phyloP scores from a whole-genome alignment of 2,888 invertebrate species.

The Stenodema calcarata region DNA sequence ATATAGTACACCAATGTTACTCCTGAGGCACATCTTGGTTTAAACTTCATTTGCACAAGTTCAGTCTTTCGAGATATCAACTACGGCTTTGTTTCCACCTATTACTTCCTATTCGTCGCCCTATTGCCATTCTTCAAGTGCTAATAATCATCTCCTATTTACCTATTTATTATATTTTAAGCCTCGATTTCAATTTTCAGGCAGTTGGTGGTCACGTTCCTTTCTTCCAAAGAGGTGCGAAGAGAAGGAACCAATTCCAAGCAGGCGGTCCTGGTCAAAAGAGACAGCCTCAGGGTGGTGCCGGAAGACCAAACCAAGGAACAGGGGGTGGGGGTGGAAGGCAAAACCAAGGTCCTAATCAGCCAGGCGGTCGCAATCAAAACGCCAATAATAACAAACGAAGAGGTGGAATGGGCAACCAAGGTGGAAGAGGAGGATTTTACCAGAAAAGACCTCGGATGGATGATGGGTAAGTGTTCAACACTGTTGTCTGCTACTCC shows the following conservation, averaged over 20 bases:
- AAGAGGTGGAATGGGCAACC: not conserved
- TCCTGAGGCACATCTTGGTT: too few species aligned
- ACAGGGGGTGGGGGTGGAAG: not conserved
- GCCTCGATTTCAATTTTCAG: not conserved
- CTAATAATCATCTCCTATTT: too few species aligned
- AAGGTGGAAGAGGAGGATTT: not conserved
- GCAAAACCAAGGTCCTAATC: not conserved
- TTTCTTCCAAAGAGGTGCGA: not conserved
- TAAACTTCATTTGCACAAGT: too few species aligned
- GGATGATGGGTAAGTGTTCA: not conserved
- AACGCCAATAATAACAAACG: not conserved
- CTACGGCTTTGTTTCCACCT: too few species aligned
- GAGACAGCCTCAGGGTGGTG: not conserved
- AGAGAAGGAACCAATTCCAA: not conserved
- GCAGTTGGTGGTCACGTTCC: not conserved
- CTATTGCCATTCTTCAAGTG: too few species aligned
- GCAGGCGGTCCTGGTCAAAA: not conserved
- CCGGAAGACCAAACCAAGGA: not conserved
- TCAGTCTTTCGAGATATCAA: too few species aligned
- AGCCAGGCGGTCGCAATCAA: not conserved
- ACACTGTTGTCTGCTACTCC: too few species aligned
- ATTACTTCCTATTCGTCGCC: too few species aligned
- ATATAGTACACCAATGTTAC: too few species aligned
- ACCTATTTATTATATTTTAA: too few species aligned
- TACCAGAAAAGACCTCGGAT: not conserved